Conservation (phyloP, 2,888 invertebrate genomes). For the Philereme vetulata region DNA sequence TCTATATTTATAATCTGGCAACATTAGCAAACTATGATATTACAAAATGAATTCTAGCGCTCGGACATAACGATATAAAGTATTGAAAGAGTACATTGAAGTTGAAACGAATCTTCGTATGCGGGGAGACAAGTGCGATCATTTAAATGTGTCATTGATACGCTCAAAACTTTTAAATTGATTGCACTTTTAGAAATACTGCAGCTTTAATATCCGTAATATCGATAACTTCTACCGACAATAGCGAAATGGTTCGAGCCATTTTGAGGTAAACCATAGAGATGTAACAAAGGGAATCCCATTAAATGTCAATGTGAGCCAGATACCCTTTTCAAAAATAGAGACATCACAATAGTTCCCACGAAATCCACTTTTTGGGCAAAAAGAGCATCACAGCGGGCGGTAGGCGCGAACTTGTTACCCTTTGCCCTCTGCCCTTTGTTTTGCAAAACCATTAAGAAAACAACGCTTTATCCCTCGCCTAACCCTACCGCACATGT, state of each 20-base stretch:
- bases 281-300: slow-evolving; percentile 3
- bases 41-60: slow-evolving; percentile 23
- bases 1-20: slow-evolving; percentile 38
- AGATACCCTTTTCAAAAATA: slow-evolving; percentile 42
- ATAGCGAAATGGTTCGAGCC: slow-evolving; percentile 6
- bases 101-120: slow-evolving; percentile 43
- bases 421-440: slow-evolving; percentile 68
- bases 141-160: slow-evolving; percentile 53
- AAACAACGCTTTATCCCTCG: slow-evolving; percentile 73
- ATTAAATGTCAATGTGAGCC: background rate
- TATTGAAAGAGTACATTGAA: slow-evolving; percentile 41
- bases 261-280: slow-evolving; percentile 6
- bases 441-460: slow-evolving; percentile 67
- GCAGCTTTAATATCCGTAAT: slow-evolving; percentile 38
- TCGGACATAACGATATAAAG: slow-evolving; percentile 24
- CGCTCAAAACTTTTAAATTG: slow-evolving; percentile 44
- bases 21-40: slow-evolving; percentile 14
- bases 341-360: slow-evolving; percentile 59
- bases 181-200: slow-evolving; percentile 37
- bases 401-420: slow-evolving; percentile 70
- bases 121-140: slow-evolving; percentile 50
- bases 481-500: slow-evolving; percentile 74
- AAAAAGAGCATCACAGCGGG: slow-evolving; percentile 66
- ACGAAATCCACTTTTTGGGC: slow-evolving; percentile 57
- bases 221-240: slow-evolving; percentile 16